phyloP scores from a whole-genome alignment of 1,140 invertebrate genomes.

The Eurosta solidaginis region DNA sequence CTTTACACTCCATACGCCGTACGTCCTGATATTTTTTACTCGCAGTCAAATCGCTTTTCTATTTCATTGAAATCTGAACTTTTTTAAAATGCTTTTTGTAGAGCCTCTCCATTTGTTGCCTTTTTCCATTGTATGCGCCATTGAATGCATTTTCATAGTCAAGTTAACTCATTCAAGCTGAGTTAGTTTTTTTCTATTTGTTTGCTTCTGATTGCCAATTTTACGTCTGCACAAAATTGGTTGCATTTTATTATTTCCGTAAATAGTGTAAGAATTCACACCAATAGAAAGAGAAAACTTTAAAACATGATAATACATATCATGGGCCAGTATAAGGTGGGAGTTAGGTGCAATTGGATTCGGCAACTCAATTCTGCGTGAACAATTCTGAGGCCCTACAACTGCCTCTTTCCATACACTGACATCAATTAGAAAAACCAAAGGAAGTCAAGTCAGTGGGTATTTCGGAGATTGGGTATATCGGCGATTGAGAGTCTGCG shows the following conservation, averaged over 20 bases:
- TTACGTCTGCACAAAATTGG: background rate
- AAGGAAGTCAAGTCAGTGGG: too few species aligned
- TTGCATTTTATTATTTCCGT: background rate
- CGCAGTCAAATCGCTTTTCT: background rate
- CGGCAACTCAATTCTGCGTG: too few species aligned
- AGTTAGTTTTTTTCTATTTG: background rate
- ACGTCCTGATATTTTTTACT: background rate
- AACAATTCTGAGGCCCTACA: too few species aligned
- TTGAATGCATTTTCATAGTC: conserved; percentile 23
- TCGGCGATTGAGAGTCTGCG: too few species aligned
- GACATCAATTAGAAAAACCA: too few species aligned
- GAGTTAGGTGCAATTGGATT: too few species aligned
- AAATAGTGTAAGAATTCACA: background rate
- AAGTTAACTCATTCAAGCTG: conserved; percentile 16
- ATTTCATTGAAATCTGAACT: conserved; percentile 15
- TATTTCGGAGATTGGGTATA: too few species aligned
- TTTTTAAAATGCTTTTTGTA: background rate
- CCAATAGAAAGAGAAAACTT: background rate
- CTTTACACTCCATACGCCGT: background rate
- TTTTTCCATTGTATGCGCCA: background rate
- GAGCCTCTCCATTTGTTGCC: conserved; percentile 2
- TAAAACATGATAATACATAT: too few species aligned
- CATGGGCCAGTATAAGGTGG: too few species aligned
- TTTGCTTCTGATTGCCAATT: background rate
- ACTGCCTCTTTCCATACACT: too few species aligned